Evolutionary conservation across 2,113 vertebrate genomes (phyloP), one percentile per base, ranked within the genome.

Genomic region (Fulmarus glacialis): DNA sequence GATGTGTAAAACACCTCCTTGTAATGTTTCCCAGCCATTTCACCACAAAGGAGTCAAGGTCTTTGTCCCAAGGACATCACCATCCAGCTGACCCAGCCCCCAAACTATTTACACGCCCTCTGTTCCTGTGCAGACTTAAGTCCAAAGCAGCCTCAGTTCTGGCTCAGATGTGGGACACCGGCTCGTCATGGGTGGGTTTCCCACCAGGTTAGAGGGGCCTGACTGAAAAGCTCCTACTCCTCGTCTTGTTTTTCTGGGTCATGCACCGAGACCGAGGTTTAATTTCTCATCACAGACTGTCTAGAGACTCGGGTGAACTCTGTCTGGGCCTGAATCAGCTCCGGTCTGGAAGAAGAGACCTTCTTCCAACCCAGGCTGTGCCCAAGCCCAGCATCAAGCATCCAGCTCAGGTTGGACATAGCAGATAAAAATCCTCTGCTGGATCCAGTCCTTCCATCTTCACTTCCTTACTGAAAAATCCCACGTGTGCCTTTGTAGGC

Each of bases 201-300:
- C 17, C 45, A 59, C 30, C 48, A 45, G 48, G 14, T 55, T 60
- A 75, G 59, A 56, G 12, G 11, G 29, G 58, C 15, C 27, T 20
- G 6, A 17, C 24, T 6, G 5, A 63, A 45, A 17, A 90, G 11
- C 14, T 88, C 24, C 78, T 64, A 5, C 16, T 87, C 40, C 15
- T 78, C 0, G 0, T 38, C 55, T 73, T 21, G 4, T 77, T 82
- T 78, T 89, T 47, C 1, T 62, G 1, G n/a, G 24, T 82, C 14
- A 21, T 8, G 4, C 81, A 40, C 9, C 0, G 1, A 68, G 22
- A 30, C 9, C 0, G 0, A 75, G 36, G 30, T 21, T 89, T 71
- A 72, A 26, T 48, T 3, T 80, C 43, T 84, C 8, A 1, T 68
- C 58, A 32, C 23, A 77, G 19, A 21, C 23, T 71, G 34, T 9